A percentile compares a stretch with the other conserved stretches of the same genome.
Conservation (phyloP, 2,797 vertebrate genomes). For the Siniperca undulata region DNA sequence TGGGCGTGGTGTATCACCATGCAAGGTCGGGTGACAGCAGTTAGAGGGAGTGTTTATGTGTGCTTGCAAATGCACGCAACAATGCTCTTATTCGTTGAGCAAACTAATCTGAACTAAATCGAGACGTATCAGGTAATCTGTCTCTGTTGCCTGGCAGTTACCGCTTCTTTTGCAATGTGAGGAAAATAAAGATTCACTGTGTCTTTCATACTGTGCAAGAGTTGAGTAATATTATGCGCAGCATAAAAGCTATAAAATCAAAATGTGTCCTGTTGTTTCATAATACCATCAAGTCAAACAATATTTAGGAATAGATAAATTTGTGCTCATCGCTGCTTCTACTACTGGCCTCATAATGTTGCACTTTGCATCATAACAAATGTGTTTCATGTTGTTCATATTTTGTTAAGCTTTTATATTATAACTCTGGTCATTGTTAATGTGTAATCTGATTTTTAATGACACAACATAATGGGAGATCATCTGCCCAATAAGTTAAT, state of each 20-base stretch:
- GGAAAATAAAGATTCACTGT: neutral
- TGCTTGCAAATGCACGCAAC: constrained; percentile 23
- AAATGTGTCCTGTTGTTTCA: neutral
- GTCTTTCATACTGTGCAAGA: neutral
- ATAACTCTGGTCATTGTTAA: neutral
- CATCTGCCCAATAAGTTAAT: neutral
- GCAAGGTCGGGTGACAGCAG: constrained; percentile 12
- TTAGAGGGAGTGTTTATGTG: constrained; percentile 28
- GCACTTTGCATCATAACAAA: neutral
- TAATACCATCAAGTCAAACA: neutral
- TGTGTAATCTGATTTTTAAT: constrained; percentile 3
- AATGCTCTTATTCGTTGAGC: constrained; percentile 6
- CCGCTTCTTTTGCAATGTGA: constrained; percentile 8
- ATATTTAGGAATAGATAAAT: neutral
- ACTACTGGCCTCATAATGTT: neutral
- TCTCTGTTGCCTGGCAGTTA: neutral
- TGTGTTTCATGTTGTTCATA: neutral
- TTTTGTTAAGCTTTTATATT: neutral
- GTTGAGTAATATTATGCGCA: neutral
- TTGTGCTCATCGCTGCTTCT: neutral
- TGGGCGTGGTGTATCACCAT: constrained; percentile 40
- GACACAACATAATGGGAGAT: neutral
- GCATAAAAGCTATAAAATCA: neutral
- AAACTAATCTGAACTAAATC: constrained; percentile 46
- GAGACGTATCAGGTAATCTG: constrained; percentile 3